Evolutionary conservation across 2,797 vertebrate species (phyloP), one percentile per base, ranked within the genome.

Genomic region (Enteromius afrohamiltoni): DNA sequence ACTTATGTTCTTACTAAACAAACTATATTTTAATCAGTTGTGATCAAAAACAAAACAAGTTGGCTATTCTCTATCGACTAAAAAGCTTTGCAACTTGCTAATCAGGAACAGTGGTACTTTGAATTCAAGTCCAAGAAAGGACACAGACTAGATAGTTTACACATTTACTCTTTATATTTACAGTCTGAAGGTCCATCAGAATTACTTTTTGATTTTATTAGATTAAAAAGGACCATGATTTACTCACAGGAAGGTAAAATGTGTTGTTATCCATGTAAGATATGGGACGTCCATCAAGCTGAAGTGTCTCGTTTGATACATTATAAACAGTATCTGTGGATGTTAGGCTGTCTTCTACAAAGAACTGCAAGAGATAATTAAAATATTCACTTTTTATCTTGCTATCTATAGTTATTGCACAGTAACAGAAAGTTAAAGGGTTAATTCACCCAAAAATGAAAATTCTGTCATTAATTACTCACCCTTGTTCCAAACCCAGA

Each of bases 161-260:
- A 26, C 23, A 62, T 62, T 14, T 62, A 26, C 9, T 62, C 23
- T 62, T 62, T 5, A 14, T 5, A 62, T 62, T 62, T 26, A 26
- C 23, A 49, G 23, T 71, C 47, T 71, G 16, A 6, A 49, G 8
- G 45, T 71, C 23, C 42, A 11, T 49, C 40, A 16, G 13, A 69
- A 45, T 8, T 4, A 23, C 5, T 14, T 42, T 79, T 68, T 68
- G 31, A 51, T 53, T 79, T 29, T 6, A 42, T 42, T 42, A 9
- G 1, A 42, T 10, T 42, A 37, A 37, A 37, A 7, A 37, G 37
- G 6, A 37, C 37, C 6, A 42, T 42, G 40, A 42, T 42, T 76
- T 40, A 95, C 97, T 98, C 93, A 99, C 98, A 85, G 98, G 98
- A 88, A 99, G 95, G 92, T 98, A 99, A 93, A 98, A 98, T 85